These are phyloP conservation scores for Equus quagga DNA, from an alignment of 2,113 vertebrate genomes.

Conservation along the genomic window DNA sequence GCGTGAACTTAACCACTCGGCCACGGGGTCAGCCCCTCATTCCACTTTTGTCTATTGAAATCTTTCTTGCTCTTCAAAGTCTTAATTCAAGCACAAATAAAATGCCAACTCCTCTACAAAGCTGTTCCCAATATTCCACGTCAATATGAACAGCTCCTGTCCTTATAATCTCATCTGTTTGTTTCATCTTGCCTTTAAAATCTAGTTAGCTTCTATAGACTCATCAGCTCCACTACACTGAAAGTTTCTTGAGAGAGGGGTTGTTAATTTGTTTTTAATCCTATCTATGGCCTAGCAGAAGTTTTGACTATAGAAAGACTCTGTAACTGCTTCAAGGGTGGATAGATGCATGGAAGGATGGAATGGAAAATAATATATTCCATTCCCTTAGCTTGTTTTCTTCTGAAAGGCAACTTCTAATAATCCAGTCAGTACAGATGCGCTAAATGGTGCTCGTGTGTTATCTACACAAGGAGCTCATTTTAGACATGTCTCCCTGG, in stretches of 20 bases:
- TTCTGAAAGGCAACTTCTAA: constrained; percentile 58
- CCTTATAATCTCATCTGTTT: not conserved
- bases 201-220: not conserved
- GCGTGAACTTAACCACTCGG: too few species aligned
- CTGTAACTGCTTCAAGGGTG: not conserved
- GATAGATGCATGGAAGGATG: not conserved
- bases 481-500: constrained; percentile 69
- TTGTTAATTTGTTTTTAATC: not conserved
- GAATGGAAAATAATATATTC: not conserved
- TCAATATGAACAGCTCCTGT: not conserved
- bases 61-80: not conserved
- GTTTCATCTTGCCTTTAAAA: not conserved
- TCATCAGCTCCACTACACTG: not conserved
- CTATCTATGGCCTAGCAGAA: not conserved
- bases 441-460: not conserved
- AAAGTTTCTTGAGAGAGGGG: not conserved
- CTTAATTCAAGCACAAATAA: not conserved
- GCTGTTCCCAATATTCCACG: not conserved
- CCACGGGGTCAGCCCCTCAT: too few species aligned
- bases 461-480: constrained; percentile 39
- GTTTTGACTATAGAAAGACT: not conserved
- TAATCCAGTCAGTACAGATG: constrained; percentile 53
- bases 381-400: constrained; percentile 50
- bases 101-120: not conserved
- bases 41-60: not conserved